Base-by-base conservation (phyloP, 2,797 vertebrate genomes). In the Sebastes iracundus region DNA sequence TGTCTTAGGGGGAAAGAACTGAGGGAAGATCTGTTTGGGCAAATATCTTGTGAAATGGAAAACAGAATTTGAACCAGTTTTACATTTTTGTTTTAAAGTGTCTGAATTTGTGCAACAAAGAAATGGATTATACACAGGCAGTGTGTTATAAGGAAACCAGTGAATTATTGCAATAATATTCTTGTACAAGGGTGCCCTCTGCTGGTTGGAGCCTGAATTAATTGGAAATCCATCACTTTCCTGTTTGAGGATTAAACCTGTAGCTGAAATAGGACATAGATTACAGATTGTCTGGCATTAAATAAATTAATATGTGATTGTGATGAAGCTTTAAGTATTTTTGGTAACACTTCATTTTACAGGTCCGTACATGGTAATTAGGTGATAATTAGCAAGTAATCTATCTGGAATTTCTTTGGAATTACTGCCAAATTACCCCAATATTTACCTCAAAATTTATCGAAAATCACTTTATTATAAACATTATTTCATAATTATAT, bases 181-280 rank as follows among this genome's bases (percentile, higher is more conserved):
- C 69, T 2, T 84, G 83, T 63, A 68, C 69, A 2, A 63, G 23
- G 52, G 33, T 32, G 84, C 81, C 91, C 87, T 91, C 93, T 92
- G 78, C 72, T 92, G 93, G 90, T 35, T 20, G 3, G 2, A 13
- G 22, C 22, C 22, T 32, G 61, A 46, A 55, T 58, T 28, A 13
- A 49, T 72, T 70, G 72, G 25, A 79, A 70, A 7, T 27, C 49
- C 46, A 35, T 46, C 12, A 49, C 10, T 28, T 59, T 70, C 32
- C 20, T 58, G 59, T 67, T 23, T 30, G 46, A 58, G 11, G 64
- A 72, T 81, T 77, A 64, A 72, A 71, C 8, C 20, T 61, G 33
- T 7, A n/a, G 10, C 22, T 64, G 33, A 46, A 52, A 52, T 3
- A 55, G n/a, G 10, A 27, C 49, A 59, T 7, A 69, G 23, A 70